phyloP scores from a whole-genome alignment of 1,140 invertebrate species.

The Plectrocnemia conspersa region DNA sequence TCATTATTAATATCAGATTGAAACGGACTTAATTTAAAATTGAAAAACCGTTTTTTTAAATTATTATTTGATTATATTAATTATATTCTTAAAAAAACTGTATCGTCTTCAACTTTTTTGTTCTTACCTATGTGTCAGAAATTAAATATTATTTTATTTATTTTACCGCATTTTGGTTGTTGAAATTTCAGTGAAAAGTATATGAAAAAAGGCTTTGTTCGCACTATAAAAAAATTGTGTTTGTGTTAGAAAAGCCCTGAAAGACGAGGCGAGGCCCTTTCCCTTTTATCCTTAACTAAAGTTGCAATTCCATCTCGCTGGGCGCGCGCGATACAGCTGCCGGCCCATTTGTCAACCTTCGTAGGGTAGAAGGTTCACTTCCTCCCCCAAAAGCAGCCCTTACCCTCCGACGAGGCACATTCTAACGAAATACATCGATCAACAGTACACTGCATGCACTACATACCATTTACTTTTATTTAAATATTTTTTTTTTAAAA shows the following conservation, averaged over 20 bases:
- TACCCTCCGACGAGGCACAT: slow-evolving; percentile 2
- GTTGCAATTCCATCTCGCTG: slow-evolving; percentile 35
- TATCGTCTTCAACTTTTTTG: too few relatives aligned
- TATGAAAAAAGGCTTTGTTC: too few relatives aligned
- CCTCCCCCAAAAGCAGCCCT: slow-evolving; percentile 10
- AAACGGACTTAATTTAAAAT: too few relatives aligned
- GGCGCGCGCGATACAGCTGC: slow-evolving; percentile 32
- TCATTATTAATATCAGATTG: too few relatives aligned
- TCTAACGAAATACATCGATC: slow-evolving; percentile 1
- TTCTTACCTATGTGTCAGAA: too few relatives aligned
- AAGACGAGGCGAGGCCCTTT: slow-evolving; percentile 3
- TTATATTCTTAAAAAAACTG: too few relatives aligned
- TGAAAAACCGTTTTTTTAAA: too few relatives aligned
- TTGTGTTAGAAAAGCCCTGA: slow-evolving; percentile 7
- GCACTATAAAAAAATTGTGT: background rate
- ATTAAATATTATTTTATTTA: too few relatives aligned
- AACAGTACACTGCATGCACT: background rate
- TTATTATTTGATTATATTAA: too few relatives aligned
- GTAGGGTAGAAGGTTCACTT: slow-evolving; percentile 5
- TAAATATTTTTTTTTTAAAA: background rate
- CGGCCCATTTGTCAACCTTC: slow-evolving; percentile 34
- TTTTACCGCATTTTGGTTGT: too few relatives aligned
- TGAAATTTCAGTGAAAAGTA: too few relatives aligned
- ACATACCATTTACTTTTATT: background rate
- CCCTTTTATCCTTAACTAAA: slow-evolving; percentile 25